Conservation (phyloP, 2,888 invertebrate genomes). For the Volucella inflata region DNA sequence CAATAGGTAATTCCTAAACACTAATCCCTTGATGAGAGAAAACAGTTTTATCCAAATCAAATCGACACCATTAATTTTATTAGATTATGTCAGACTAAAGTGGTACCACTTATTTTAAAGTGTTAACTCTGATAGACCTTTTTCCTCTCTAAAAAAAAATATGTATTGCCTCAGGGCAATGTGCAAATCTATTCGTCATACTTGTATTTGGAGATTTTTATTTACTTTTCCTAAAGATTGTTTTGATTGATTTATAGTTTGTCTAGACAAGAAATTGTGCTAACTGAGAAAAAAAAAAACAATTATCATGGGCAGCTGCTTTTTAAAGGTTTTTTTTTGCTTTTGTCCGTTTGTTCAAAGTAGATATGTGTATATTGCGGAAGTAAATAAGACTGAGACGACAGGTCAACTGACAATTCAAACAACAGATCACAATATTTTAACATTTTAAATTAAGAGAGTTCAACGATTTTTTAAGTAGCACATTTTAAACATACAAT, state of each 20-base stretch:
- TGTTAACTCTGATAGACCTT: background rate
- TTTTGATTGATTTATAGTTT: constrained; percentile 31
- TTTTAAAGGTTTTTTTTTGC: background rate
- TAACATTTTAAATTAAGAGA: background rate
- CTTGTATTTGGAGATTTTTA: background rate
- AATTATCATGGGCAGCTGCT: background rate
- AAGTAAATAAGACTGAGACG: background rate
- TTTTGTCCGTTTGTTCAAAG: no score
- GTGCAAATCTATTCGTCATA: background rate
- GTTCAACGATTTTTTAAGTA: constrained; percentile 21
- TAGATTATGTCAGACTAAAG: constrained; percentile 30
- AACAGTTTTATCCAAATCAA: constrained; percentile 31
- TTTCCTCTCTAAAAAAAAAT: background rate
- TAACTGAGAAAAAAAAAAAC: constrained; percentile 17
- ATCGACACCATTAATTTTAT: constrained; percentile 22
- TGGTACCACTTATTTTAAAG: constrained; percentile 21
- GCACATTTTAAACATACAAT: background rate
- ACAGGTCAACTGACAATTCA: background rate
- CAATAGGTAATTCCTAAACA: background rate
- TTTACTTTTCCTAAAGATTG: constrained; percentile 2
- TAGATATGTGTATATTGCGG: no score
- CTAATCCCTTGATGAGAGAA: constrained; percentile 29
- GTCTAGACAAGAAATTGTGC: constrained; percentile 9
- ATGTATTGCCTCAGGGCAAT: background rate
- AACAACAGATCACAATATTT: background rate